Conservation (phyloP, 2,113 vertebrate species). For the Brevimyrus niger region DNA sequence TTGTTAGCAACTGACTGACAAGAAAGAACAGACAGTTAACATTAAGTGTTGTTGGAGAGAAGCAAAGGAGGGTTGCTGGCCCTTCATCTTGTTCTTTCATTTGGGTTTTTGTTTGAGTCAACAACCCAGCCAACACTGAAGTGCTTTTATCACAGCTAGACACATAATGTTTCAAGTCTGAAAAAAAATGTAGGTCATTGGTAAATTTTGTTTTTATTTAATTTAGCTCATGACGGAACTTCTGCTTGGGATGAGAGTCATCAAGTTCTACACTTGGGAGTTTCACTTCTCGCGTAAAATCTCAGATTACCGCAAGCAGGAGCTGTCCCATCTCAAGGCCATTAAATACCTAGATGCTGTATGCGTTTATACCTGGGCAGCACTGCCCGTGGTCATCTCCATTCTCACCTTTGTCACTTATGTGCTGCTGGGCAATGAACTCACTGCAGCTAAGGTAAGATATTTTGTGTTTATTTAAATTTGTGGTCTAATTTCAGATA, state of each 20-base stretch:
- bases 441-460: slow-evolving; percentile 87
- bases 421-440: slow-evolving; percentile 77
- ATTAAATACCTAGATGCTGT: slow-evolving; percentile 84
- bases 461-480: background rate
- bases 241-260: slow-evolving; percentile 81
- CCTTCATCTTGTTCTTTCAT: background rate
- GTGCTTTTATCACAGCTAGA: background rate
- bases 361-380: slow-evolving; percentile 94
- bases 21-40: background rate
- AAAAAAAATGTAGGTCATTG: background rate
- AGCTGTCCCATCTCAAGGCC: slow-evolving; percentile 67
- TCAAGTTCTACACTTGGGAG: slow-evolving; percentile 94
- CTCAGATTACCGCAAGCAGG: slow-evolving; percentile 56
- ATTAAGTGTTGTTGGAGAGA: background rate
- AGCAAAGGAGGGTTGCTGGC: background rate
- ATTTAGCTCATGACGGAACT: slow-evolving; percentile 84
- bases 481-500: background rate
- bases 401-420: slow-evolving; percentile 88
- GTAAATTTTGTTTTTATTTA: background rate
- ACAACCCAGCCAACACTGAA: background rate
- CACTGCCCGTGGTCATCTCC: slow-evolving; percentile 83
- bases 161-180: background rate
- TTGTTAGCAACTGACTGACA: background rate
- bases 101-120: background rate
- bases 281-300: slow-evolving; percentile 68